Conservation (phyloP, 2,797 vertebrate genomes). For the Odontamblyopus rebecca region DNA sequence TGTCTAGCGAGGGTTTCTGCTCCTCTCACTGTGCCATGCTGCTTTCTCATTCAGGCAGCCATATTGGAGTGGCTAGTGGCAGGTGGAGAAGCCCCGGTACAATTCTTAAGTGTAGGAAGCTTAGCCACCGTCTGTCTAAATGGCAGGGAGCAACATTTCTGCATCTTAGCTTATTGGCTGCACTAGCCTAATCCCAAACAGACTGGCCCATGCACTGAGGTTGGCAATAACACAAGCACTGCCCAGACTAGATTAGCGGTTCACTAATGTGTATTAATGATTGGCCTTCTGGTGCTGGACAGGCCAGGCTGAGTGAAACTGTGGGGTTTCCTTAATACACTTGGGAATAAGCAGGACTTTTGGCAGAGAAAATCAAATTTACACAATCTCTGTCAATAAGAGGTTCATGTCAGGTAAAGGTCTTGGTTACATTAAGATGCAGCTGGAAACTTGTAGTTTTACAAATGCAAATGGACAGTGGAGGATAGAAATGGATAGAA, state of each 20-base stretch:
- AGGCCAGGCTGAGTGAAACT: slow-evolving; percentile 32
- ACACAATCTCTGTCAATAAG: slow-evolving; percentile 3
- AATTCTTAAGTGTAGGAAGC: slow-evolving; percentile 52
- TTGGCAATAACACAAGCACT: slow-evolving; percentile 39
- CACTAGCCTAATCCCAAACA: slow-evolving; percentile 37
- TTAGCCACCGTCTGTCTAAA: slow-evolving; percentile 51
- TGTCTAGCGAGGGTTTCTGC: slow-evolving; percentile 30
- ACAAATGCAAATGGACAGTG: too few species aligned
- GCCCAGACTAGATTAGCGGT: slow-evolving; percentile 54
- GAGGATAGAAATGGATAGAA: neutral
- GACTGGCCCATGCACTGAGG: slow-evolving; percentile 41
- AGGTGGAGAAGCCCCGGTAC: slow-evolving; percentile 41
- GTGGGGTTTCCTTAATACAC: slow-evolving; percentile 17
- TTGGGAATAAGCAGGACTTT: neutral
- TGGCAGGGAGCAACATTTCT: slow-evolving; percentile 38
- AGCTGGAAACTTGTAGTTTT: neutral
- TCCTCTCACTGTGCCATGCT: slow-evolving; percentile 34
- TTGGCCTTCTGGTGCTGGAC: slow-evolving; percentile 61
- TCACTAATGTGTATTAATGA: slow-evolving; percentile 60
- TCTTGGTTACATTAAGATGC: neutral
- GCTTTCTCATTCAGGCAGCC: slow-evolving; percentile 30
- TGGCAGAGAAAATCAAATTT: slow-evolving; percentile 18
- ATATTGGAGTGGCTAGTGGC: slow-evolving; percentile 38
- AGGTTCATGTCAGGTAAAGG: neutral
- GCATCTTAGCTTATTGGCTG: slow-evolving; percentile 47